Evolutionary conservation across 2,113 vertebrate genomes (phyloP).

Genomic region (Budorcas taxicolor): DNA sequence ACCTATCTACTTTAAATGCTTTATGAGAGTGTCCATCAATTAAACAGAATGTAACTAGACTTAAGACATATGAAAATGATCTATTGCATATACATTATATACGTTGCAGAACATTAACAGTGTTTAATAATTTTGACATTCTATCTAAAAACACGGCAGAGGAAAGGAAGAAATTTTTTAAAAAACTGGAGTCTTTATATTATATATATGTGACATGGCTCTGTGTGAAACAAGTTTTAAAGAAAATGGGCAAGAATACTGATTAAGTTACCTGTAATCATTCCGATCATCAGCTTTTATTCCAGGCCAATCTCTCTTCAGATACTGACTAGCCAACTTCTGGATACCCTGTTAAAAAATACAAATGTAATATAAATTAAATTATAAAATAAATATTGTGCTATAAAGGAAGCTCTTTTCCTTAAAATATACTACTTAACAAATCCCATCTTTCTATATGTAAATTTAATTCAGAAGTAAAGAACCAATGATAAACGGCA

Average conservation of each 20-base stretch:
- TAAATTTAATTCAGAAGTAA: constrained; percentile 26
- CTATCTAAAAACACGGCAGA: background rate
- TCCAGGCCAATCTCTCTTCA: constrained; percentile 98
- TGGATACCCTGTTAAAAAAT: constrained; percentile 88
- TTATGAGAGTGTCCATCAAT: constrained; percentile 82
- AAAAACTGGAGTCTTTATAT: background rate
- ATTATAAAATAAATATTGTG: constrained; percentile 30
- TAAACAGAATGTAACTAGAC: constrained; percentile 60
- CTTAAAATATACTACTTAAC: constrained; percentile 33
- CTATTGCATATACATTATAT: background rate
- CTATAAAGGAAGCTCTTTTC: background rate
- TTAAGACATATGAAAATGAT: constrained; percentile 12
- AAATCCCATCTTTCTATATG: constrained; percentile 12
- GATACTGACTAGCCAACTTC: constrained; percentile 95
- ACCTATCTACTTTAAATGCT: background rate
- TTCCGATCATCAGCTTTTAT: constrained; percentile 92
- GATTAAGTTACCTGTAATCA: constrained; percentile 90
- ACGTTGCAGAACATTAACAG: background rate
- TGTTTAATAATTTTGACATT: constrained; percentile 28
- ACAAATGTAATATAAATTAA: background rate
- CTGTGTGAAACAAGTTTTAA: background rate
- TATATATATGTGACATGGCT: background rate
- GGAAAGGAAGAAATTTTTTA: background rate
- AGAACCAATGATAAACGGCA: background rate
- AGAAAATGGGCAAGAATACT: constrained; percentile 10